phyloP scores from a whole-genome alignment of 2,888 invertebrate species.

The Andrena trimmerana region DNA sequence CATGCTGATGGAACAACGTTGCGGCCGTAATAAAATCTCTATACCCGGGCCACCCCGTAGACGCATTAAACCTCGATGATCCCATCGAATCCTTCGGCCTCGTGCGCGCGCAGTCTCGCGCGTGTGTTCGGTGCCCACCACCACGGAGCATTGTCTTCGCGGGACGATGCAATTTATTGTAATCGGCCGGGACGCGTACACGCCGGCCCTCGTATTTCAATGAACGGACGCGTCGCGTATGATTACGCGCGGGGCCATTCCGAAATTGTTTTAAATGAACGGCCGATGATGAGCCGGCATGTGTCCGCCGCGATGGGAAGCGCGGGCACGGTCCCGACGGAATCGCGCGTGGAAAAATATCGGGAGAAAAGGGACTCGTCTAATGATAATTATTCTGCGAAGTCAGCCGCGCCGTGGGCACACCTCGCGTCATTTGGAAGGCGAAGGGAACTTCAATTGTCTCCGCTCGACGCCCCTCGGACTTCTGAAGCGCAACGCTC shows the following conservation, averaged over 20 bases:
- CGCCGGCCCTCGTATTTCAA: slow-evolving; percentile 49
- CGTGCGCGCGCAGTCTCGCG: slow-evolving; percentile 4
- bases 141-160: slow-evolving; percentile 69
- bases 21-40: slow-evolving; percentile 32
- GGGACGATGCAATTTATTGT: slow-evolving; percentile 71
- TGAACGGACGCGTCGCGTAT: slow-evolving; percentile 57
- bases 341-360: slow-evolving; percentile 16
- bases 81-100: slow-evolving; percentile 26
- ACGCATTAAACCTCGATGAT: slow-evolving; percentile 34
- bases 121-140: not conserved
- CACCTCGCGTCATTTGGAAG: not conserved
- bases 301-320: slow-evolving; percentile 12
- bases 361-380: not conserved
- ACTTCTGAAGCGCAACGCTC: slow-evolving; percentile 12
- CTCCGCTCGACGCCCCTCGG: slow-evolving; percentile 6
- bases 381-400: slow-evolving; percentile 40
- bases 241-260: slow-evolving; percentile 23
- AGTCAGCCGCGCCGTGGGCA: slow-evolving; percentile 16
- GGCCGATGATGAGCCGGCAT: slow-evolving; percentile 23
- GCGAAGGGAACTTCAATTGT: slow-evolving; percentile 19
- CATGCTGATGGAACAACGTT: slow-evolving; percentile 21
- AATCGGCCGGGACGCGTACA: slow-evolving; percentile 61
- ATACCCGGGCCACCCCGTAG: slow-evolving; percentile 11
- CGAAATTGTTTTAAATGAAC: slow-evolving; percentile 59
- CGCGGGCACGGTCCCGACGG: not conserved